Evolutionary conservation across 2,888 invertebrate genomes (phyloP).

Genomic region (Plusia festucae): DNA sequence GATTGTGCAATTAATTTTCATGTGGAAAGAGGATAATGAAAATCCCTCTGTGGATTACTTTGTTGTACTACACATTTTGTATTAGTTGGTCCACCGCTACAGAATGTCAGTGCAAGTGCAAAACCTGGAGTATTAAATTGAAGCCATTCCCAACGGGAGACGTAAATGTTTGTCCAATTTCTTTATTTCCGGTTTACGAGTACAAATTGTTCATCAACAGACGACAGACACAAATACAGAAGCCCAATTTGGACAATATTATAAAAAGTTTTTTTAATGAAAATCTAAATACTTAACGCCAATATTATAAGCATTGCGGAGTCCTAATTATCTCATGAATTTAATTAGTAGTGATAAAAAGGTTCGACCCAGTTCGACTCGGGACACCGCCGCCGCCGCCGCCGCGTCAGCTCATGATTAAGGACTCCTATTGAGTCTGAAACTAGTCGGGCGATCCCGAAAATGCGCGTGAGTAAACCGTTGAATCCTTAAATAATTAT

Average conservation of each 20-base stretch:
- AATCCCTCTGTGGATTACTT: conserved; percentile 21
- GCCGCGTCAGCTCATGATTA: no score
- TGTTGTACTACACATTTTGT: conserved; percentile 33
- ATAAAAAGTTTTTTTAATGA: not conserved
- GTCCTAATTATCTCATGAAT: no score
- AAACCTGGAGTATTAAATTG: conserved; percentile 21
- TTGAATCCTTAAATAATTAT: no score
- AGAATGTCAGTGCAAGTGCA: conserved; percentile 20
- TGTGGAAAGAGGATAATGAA: conserved; percentile 9
- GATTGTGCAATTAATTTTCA: conserved; percentile 29
- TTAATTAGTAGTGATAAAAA: no score
- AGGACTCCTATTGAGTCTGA: no score
- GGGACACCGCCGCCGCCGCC: no score
- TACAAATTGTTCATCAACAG: conserved; percentile 17
- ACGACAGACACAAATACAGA: conserved; percentile 15
- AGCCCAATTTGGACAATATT: not conserved
- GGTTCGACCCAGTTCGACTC: no score
- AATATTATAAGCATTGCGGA: no score
- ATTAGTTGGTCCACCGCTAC: conserved; percentile 11
- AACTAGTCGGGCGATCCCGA: no score
- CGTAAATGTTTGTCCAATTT: conserved; percentile 15
- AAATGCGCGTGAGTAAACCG: no score
- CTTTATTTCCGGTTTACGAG: conserved; percentile 12
- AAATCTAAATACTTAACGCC: no score
- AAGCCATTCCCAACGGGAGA: conserved; percentile 24